phyloP scores from a whole-genome alignment of 2,888 invertebrate species.

The Melanotus villosus region DNA sequence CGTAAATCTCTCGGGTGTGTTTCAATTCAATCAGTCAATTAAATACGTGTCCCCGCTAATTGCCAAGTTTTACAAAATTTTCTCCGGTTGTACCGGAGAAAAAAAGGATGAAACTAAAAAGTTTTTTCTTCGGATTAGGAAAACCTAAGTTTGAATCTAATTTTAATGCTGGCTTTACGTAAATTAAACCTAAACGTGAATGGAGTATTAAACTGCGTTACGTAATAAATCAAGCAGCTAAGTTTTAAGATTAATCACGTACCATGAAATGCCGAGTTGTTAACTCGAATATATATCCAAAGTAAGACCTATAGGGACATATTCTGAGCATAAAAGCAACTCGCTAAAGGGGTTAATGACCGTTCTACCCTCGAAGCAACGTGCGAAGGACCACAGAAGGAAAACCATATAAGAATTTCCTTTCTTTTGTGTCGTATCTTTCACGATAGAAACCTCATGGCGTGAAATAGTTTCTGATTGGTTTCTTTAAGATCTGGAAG shows the following conservation, averaged over 20 bases:
- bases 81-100: too few relatives aligned
- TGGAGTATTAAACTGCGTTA: constrained; percentile 24
- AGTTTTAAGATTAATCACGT: constrained; percentile 44
- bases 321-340: constrained; percentile 22
- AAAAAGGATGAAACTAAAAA: too few relatives aligned
- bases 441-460: constrained; percentile 17
- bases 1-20: constrained; percentile 8
- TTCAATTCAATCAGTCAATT: constrained; percentile 4
- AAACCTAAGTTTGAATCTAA: constrained; percentile 21
- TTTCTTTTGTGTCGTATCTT: constrained; percentile 23
- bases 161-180: constrained; percentile 16
- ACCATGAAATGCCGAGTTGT: constrained; percentile 36
- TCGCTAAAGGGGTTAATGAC: constrained; percentile 41
- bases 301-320: constrained; percentile 38
- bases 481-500: not conserved
- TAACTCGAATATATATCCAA: constrained; percentile 38
- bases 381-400: constrained; percentile 20
- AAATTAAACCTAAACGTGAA: constrained; percentile 25
- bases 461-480: constrained; percentile 6
- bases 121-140: too few relatives aligned
- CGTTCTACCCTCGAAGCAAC: constrained; percentile 19
- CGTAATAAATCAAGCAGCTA: constrained; percentile 29
- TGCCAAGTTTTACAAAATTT: too few relatives aligned
- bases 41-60: not conserved
- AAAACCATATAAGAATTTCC: constrained; percentile 34